A percentile compares a stretch with the other conserved stretches of the same genome.
Conservation (phyloP, 2,797 vertebrate genomes). For the Falco peregrinus region DNA sequence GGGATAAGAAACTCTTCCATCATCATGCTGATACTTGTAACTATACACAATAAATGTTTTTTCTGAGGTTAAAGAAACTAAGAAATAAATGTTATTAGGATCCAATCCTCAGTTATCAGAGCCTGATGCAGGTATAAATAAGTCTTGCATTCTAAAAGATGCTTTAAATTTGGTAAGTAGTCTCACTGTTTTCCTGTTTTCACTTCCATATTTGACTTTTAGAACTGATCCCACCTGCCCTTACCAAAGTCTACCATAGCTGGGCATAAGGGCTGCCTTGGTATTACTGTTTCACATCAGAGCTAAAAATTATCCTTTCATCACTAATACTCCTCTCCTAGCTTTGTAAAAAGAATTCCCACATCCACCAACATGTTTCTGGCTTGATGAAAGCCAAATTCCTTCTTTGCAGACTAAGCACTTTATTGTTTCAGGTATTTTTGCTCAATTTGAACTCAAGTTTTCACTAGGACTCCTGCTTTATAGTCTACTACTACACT, state of each 20-base stretch:
- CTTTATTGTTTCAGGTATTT: slow-evolving; percentile 5
- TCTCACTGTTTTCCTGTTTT: not conserved
- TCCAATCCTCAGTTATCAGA: not conserved
- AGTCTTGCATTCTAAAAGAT: not conserved
- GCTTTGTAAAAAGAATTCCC: not conserved
- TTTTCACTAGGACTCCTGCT: not conserved
- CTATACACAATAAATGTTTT: slow-evolving; percentile 96
- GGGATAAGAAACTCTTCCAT: slow-evolving; percentile 93
- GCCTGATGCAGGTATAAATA: not conserved
- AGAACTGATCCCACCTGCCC: not conserved
- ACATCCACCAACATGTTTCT: not conserved
- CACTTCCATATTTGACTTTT: not conserved
- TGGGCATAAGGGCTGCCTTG: not conserved
- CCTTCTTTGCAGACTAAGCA: not conserved
- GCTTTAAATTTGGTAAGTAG: not conserved
- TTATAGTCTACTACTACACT: not conserved
- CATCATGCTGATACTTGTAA: slow-evolving; percentile 94
- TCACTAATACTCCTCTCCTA: not conserved
- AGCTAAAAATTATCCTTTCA: not conserved
- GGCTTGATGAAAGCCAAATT: not conserved
- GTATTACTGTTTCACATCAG: not conserved
- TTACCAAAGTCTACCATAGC: not conserved
- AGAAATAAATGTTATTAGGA: not conserved
- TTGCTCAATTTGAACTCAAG: not conserved
- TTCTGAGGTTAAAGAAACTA: slow-evolving; percentile 85